Base-by-base conservation (phyloP, 1,140 invertebrate genomes). In the Neuroterus valhalla region DNA sequence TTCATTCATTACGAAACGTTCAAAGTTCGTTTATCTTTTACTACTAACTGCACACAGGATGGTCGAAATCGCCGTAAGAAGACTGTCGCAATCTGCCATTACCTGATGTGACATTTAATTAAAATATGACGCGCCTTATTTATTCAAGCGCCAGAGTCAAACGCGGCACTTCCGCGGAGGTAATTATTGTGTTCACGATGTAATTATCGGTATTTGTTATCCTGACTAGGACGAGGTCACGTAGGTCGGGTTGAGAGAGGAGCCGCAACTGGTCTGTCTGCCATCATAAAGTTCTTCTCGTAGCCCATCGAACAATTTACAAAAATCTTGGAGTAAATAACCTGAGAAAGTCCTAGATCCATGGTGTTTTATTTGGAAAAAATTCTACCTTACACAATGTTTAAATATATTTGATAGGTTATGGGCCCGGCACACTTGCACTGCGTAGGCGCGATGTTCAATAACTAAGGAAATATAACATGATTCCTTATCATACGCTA, bases 31-130 rank as follows among this genome's bases (percentile, higher is more conserved):
- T 5, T 1, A 31, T n/a, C n/a, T n/a, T n/a, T n/a, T n/a, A n/a
- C n/a, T n/a, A n/a, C n/a, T n/a, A n/a, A n/a, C n/a, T n/a, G n/a
- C n/a, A n/a, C n/a, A n/a, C n/a, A n/a, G n/a, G 44, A 45, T 45
- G 44, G 44, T 11, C 15, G 11, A 45, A 42, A 62, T 76, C 45
- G 74, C 71, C 70, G 48, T 71, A 14, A 43, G 38, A 50, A 72
- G 69, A 78, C 75, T 82, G 76, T 84, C 72, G 77, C 76, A 86
- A 84, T 76, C 48, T 17, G 17, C 26, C 74, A 81, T 86, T 87
- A 87, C 86, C 82, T 80, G 85, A 87, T 84, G 80, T 86, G 85
- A 85, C 85, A 87, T 87, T 86, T 86, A 83, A 85, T 84, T 84
- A 85, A 87, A 86, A 86, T 86, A 83, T 84, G 81, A 87, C 80